Base-by-base conservation (phyloP, 2,797 vertebrate species). In the Leptoclinus maculatus region DNA sequence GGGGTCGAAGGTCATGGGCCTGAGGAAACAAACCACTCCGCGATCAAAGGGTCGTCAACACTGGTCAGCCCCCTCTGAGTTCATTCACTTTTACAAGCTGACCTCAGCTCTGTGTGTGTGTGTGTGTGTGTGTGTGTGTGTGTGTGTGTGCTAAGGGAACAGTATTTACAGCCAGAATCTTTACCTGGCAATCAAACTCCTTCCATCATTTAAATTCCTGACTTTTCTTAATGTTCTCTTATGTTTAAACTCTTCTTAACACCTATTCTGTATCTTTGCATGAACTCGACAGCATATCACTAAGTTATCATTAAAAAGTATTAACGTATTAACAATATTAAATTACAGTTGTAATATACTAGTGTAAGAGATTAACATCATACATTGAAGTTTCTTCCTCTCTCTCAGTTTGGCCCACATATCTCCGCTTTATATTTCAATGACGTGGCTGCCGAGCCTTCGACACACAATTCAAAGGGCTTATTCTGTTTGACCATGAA, bases 11-110 rank as follows among this genome's bases (percentile, higher is more conserved):
- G 93, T 95, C 90, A 92, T 87, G 76, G 94, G 80, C 93, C 92
- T 94, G 94, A 96, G 96, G 94, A 96, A 97, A 97, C 95, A 96
- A 95, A 96, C 95, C 80, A 82, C 88, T 92, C 83, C 90, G 89
- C 89, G 94, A 96, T 97, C 95, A 95, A 95, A 96, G 92, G 89
- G 86, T 88, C 91, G 91, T 92, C 92, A 67, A 54, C 67, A 38
- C 78, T 83, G 84, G 87, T 89, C 90, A 92, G 92, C 67, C 72
- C 16, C 66, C 19, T 74, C 86, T 81, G 90, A 92, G 89, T 92
- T 93, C 88, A 90, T 94, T 85, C 71, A 74, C 70, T 84, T 79
- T 82, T 84, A 90, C 67, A 81, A 85, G 84, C 78, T 77, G 27
- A 51, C 56, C 53, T 59, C 43, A 2, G 21, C 27, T 54, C 16